Percentiles rank a stretch among this genome's conserved stretches.
These are phyloP conservation scores for Esox masquinongy DNA, from an alignment of 2,797 vertebrate species.

Conservation along the genomic window DNA sequence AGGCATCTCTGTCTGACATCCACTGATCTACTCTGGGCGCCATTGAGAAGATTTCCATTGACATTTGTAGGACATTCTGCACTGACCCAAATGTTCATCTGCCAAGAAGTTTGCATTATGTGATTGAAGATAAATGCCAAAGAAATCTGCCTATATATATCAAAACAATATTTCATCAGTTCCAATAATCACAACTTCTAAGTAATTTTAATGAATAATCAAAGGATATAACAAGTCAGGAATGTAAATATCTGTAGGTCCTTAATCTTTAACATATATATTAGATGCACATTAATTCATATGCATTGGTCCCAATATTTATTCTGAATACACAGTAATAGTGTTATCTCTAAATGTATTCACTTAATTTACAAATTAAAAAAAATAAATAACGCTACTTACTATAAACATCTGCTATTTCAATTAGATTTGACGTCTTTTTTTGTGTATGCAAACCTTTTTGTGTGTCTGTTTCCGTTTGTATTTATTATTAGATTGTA, in stretches of 20 bases:
- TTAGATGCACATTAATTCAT: background rate
- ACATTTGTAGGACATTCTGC: too few species aligned
- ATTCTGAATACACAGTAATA: background rate
- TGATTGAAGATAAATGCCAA: background rate
- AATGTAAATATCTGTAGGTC: background rate
- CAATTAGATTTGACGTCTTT: too few species aligned
- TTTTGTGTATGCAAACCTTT: too few species aligned
- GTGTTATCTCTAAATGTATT: background rate
- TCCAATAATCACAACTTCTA: background rate
- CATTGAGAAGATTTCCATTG: too few species aligned
- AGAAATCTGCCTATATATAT: background rate
- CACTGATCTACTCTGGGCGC: too few species aligned
- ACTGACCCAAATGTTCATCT: background rate
- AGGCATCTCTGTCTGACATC: too few species aligned
- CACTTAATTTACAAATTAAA: too few species aligned
- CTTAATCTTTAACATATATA: background rate
- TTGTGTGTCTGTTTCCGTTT: conserved; percentile 8
- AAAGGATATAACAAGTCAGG: background rate
- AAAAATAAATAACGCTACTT: too few species aligned
- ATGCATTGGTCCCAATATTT: background rate
- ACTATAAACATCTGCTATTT: too few species aligned
- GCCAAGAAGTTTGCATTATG: background rate
- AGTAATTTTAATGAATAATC: background rate
- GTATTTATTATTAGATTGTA: background rate
- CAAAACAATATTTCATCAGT: background rate